These are phyloP conservation scores for Melieria picta DNA, from an alignment of 2,888 invertebrate genomes.

Conservation along the genomic window DNA sequence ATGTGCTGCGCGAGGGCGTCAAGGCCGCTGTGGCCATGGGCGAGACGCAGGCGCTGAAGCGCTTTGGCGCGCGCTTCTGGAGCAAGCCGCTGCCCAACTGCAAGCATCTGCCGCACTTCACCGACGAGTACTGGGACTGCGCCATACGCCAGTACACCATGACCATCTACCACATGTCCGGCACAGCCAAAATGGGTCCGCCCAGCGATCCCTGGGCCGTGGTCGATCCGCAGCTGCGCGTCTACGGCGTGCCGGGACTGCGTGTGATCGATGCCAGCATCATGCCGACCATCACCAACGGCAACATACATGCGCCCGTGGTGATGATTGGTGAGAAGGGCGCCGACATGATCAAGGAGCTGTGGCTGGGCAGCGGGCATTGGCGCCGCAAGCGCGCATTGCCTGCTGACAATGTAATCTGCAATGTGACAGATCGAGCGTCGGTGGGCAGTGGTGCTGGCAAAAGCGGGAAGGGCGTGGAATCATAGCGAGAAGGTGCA, in stretches of 20 bases:
- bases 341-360: constrained; percentile 80
- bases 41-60: constrained; percentile 80
- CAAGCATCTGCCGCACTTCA: constrained; percentile 78
- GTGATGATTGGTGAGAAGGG: constrained; percentile 91
- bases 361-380: constrained; percentile 69
- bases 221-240: constrained; percentile 79
- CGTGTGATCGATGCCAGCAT: constrained; percentile 88
- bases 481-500: constrained; percentile 35
- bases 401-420: not conserved
- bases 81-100: constrained; percentile 82
- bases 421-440: constrained; percentile 37
- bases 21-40: constrained; percentile 85
- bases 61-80: constrained; percentile 82
- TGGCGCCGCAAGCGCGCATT: constrained; percentile 37
- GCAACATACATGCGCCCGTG: constrained; percentile 87
- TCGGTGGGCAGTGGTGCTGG: constrained; percentile 25
- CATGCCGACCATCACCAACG: constrained; percentile 88
- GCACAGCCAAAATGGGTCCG: constrained; percentile 88
- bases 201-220: constrained; percentile 80
- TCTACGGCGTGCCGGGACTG: constrained; percentile 80
- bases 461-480: constrained; percentile 13
- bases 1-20: constrained; percentile 84
- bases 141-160: constrained; percentile 84
- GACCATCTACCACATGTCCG: constrained; percentile 88
- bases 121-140: constrained; percentile 91